Evolutionary conservation across 2,113 vertebrate species (phyloP), one percentile per base, ranked within the genome.

Genomic region (Symphodus melops): DNA sequence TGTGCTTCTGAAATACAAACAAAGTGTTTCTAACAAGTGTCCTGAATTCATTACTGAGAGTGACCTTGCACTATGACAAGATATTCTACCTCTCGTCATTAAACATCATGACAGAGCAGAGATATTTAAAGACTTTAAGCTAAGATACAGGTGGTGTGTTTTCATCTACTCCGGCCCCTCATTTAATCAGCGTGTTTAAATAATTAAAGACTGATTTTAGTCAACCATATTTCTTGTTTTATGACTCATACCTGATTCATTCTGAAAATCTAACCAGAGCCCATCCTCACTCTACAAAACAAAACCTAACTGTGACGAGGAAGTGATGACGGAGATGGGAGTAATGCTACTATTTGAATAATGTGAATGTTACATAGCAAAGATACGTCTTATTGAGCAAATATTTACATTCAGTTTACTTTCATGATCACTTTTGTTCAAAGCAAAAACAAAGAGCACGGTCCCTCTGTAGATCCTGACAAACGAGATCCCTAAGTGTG

Each of bases 151-250:
- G 28, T 6, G 28, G 5, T 33, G 6, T 33, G 28, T 33, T 33
- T 33, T 33, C 28, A 5, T 33, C 28, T 28, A 28, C 28, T 28
- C 28, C 28, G 28, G 28, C 5, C 28, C 28, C 28, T 33, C 28
- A 5, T 41, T 41, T 41, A 41, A 41, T 10, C 39, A 33, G 11
- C 1, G 39, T 41, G 39, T 33, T 33, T 83, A 91, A 90, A 89
- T 83, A 64, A 88, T 90, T 83, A 84, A 77, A 78, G 59, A 62
- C 55, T 41, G 11, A 41, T 10, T 3, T 11, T 11, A 39, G 37
- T 39, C 9, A 33, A 33, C 28, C 4, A 33, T 33, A 33, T 33
- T 33, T 33, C 28, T 33, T 33, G 28, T 33, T 33, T 33, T 33
- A 33, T 33, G 1, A 2, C 3, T 33, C 28, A 33, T 4, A 5